These are phyloP conservation scores for Cotesia vestalis DNA, from an alignment of 1,140 invertebrate genomes.

Conservation along the genomic window DNA sequence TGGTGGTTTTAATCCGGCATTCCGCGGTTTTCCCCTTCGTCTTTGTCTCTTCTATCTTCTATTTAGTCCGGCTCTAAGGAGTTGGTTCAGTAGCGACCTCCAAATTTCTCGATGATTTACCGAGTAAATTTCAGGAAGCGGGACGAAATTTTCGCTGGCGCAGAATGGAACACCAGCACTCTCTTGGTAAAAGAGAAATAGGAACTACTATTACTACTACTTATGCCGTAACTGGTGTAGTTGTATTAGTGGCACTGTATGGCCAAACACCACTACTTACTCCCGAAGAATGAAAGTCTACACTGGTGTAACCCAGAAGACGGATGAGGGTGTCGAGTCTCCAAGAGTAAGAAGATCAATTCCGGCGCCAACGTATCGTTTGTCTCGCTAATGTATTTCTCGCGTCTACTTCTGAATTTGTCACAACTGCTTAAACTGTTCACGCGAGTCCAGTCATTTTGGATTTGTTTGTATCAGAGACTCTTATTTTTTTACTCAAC, in stretches of 20 bases:
- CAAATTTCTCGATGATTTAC: conserved; percentile 31
- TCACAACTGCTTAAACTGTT: conserved; percentile 21
- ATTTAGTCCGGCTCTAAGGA: not conserved
- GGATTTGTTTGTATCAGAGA: not conserved
- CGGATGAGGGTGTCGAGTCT: conserved; percentile 19
- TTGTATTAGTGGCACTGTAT: too few relatives aligned
- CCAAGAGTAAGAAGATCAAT: conserved; percentile 24
- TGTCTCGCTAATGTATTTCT: conserved; percentile 22
- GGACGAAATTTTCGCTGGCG: conserved; percentile 4
- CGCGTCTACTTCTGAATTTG: conserved; percentile 23
- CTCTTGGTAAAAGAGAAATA: not conserved
- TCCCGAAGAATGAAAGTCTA: too few relatives aligned
- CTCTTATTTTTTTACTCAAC: not conserved
- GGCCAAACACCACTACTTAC: too few relatives aligned
- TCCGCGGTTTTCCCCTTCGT: not conserved
- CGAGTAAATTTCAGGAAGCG: conserved; percentile 11
- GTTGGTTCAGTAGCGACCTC: conserved; percentile 6
- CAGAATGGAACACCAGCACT: not conserved
- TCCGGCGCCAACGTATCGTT: conserved; percentile 26
- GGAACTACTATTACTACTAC: not conserved
- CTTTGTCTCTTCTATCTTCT: not conserved
- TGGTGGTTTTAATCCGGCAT: too few relatives aligned
- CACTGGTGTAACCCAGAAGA: conserved; percentile 7
- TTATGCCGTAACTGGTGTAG: too few relatives aligned
- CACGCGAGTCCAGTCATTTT: not conserved